phyloP scores from a whole-genome alignment of 2,888 invertebrate species.

The Nymphalis urticae region DNA sequence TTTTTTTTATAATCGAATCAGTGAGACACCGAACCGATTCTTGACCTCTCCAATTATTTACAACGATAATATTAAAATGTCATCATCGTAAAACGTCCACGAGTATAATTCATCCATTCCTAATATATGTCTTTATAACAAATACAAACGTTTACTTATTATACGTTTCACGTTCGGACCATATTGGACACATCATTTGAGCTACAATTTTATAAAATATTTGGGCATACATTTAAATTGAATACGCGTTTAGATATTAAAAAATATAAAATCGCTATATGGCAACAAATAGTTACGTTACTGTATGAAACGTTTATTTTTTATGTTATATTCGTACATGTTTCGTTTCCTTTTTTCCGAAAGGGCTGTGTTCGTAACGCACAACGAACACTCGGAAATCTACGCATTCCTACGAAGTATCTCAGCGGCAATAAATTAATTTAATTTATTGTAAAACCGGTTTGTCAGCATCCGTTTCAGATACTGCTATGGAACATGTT shows the following conservation, averaged over 20 bases:
- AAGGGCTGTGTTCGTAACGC: too few species aligned
- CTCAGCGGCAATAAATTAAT: too few species aligned
- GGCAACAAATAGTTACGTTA: slow-evolving; percentile 21
- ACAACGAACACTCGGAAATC: too few species aligned
- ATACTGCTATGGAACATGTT: too few species aligned
- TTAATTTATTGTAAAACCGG: too few species aligned
- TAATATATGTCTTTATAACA: slow-evolving; percentile 43
- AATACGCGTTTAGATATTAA: slow-evolving; percentile 6
- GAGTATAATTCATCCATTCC: slow-evolving; percentile 56
- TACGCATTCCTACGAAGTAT: too few species aligned
- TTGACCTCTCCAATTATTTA: slow-evolving; percentile 53
- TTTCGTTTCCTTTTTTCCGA: too few species aligned
- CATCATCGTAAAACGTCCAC: slow-evolving; percentile 53
- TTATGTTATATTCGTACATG: not conserved
- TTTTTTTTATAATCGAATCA: slow-evolving; percentile 18
- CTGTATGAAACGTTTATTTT: not conserved
- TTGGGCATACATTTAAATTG: slow-evolving; percentile 17
- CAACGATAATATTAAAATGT: slow-evolving; percentile 70
- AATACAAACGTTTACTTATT: slow-evolving; percentile 49
- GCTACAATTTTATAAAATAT: slow-evolving; percentile 58
- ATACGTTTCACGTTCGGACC: slow-evolving; percentile 52
- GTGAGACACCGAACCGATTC: slow-evolving; percentile 10
- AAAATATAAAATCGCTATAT: slow-evolving; percentile 30
- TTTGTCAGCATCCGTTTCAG: too few species aligned
- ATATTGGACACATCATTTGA: slow-evolving; percentile 76